Percentiles rank a stretch among this genome's conserved stretches.
phyloP scores from a whole-genome alignment of 2,113 vertebrate species.

The Antechinus flavipes region DNA sequence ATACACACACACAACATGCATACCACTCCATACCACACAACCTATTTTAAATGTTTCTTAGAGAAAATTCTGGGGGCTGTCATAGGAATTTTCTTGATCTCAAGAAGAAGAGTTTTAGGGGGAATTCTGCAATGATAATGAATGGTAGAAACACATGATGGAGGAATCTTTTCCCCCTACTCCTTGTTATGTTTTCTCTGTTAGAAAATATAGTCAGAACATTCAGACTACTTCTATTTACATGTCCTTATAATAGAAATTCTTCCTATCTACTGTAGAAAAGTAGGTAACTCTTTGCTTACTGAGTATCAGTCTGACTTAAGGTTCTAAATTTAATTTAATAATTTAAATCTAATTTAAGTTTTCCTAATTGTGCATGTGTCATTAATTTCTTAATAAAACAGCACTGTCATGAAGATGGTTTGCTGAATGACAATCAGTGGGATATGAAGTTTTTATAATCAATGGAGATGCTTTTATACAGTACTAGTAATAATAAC shows the following conservation, averaged over 20 bases:
- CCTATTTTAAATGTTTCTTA: not conserved
- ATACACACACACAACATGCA: not conserved
- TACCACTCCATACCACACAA: accelerated
- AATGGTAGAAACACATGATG: not conserved
- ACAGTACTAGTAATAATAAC: no score
- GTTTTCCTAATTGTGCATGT: not conserved
- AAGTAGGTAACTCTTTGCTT: not conserved
- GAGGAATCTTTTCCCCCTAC: not conserved
- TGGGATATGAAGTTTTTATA: not conserved
- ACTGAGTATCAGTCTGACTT: not conserved
- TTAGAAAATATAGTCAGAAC: not conserved
- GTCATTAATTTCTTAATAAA: not conserved
- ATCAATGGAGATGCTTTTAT: no score
- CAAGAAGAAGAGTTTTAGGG: not conserved
- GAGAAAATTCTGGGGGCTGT: not conserved
- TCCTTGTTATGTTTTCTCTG: not conserved
- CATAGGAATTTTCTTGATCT: not conserved
- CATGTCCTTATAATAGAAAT: not conserved
- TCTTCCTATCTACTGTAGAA: not conserved
- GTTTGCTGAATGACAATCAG: not conserved
- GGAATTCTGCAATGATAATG: not conserved
- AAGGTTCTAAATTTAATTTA: not conserved
- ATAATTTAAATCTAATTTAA: no score
- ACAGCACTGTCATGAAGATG: not conserved
- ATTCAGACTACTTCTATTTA: not conserved